Conservation (phyloP, 2,113 vertebrate species). For the Dicentrarchus labrax region DNA sequence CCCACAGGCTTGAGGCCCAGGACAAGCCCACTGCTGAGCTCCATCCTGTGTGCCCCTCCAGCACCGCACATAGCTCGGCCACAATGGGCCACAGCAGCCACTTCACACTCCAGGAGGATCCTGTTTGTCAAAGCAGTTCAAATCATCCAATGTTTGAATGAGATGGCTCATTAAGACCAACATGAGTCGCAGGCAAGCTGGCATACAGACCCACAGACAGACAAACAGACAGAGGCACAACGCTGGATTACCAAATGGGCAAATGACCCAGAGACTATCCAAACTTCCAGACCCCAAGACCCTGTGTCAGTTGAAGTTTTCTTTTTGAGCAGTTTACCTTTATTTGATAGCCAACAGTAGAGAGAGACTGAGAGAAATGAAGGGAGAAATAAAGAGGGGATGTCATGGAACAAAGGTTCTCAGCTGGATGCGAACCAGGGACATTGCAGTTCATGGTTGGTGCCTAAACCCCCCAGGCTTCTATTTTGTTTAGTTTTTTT, state of each 20-base stretch:
- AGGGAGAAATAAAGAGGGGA: neutral
- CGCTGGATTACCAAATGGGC: neutral
- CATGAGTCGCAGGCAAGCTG: constrained; percentile 5
- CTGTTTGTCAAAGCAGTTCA: constrained; percentile 61
- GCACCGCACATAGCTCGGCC: constrained; percentile 45
- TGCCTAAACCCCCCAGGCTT: neutral
- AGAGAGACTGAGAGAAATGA: neutral
- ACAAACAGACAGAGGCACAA: neutral
- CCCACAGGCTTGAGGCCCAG: constrained; percentile 61
- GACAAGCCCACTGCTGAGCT: constrained; percentile 72
- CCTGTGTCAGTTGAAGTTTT: neutral
- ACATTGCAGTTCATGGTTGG: neutral
- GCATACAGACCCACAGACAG: neutral
- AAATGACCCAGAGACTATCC: neutral
- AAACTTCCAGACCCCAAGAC: neutral
- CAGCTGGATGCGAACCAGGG: neutral
- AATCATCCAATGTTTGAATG: constrained; percentile 35
- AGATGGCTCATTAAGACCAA: constrained; percentile 34
- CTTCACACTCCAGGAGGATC: constrained; percentile 61
- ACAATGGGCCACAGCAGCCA: constrained; percentile 47
- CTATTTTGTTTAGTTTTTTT: no score
- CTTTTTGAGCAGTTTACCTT: neutral
- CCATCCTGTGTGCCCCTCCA: constrained; percentile 66
- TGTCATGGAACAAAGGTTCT: neutral
- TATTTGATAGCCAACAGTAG: neutral